These are phyloP conservation scores for Chrysopilus asiliformis DNA, from an alignment of 2,888 invertebrate genomes.

Conservation along the genomic window DNA sequence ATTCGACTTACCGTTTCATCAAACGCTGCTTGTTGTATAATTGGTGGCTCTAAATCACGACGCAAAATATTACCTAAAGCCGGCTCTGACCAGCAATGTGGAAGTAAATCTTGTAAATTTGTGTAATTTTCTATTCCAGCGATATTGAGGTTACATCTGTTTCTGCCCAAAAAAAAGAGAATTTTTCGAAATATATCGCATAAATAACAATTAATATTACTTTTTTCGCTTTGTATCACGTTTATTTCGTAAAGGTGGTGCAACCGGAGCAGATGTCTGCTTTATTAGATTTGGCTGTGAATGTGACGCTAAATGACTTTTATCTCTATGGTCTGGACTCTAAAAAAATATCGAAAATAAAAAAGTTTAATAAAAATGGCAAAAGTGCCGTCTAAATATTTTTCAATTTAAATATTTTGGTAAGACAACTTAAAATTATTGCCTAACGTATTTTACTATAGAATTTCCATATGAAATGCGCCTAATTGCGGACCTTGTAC, in stretches of 20 bases:
- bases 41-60: slow-evolving; percentile 58
- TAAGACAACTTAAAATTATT: too few relatives aligned
- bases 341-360: slow-evolving; percentile 22
- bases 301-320: slow-evolving; percentile 26
- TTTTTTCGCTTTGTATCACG: slow-evolving; percentile 19
- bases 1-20: slow-evolving; percentile 47
- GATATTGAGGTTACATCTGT: slow-evolving; percentile 57
- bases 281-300: slow-evolving; percentile 31
- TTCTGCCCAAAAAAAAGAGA: slow-evolving; percentile 19
- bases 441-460: too few relatives aligned
- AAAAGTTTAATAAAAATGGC: slow-evolving; percentile 2
- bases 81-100: slow-evolving; percentile 66
- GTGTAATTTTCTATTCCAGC: slow-evolving; percentile 69
- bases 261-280: slow-evolving; percentile 11
- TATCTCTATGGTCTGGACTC: slow-evolving; percentile 37
- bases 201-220: slow-evolving; percentile 8
- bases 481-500: too few relatives aligned
- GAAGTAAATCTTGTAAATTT: slow-evolving; percentile 50
- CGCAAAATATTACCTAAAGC: slow-evolving; percentile 45
- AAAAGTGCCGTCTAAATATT: too few relatives aligned
- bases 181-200: slow-evolving; percentile 4
- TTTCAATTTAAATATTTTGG: too few relatives aligned
- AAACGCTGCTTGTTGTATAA: slow-evolving; percentile 76
- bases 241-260: too few relatives aligned
- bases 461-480: too few relatives aligned